Evolutionary conservation across 2,888 invertebrate genomes (phyloP).

Genomic region (Papilio demoleus): DNA sequence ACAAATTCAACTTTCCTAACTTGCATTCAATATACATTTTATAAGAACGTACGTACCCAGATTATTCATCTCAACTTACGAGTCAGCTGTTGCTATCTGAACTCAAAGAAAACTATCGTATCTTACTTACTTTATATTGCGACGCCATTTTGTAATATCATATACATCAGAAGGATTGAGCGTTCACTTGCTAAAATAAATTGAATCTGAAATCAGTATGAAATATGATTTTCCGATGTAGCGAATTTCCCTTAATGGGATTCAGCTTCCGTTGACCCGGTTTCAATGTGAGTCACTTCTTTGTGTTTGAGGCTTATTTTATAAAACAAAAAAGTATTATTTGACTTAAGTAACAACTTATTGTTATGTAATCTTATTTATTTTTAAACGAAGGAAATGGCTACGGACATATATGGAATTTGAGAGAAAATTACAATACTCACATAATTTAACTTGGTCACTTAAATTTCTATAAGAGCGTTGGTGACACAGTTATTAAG

Average conservation of each 20-base stretch:
- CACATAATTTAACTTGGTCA: too few relatives aligned
- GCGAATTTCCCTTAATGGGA: constrained; percentile 35
- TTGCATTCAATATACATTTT: too few relatives aligned
- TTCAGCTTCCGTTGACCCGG: constrained; percentile 31
- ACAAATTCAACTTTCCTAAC: too few relatives aligned
- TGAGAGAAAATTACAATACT: too few relatives aligned
- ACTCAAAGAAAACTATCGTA: too few relatives aligned
- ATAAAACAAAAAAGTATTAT: constrained; percentile 3
- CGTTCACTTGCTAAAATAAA: constrained; percentile 27
- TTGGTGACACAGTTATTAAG: too few relatives aligned
- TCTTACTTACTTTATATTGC: background rate
- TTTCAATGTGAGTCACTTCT: constrained; percentile 18
- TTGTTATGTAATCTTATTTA: background rate
- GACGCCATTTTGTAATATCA: constrained; percentile 4
- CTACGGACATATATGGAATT: background rate
- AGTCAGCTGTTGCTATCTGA: too few relatives aligned
- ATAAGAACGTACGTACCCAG: too few relatives aligned
- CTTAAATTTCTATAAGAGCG: too few relatives aligned
- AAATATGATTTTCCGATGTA: constrained; percentile 35
- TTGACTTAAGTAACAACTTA: background rate
- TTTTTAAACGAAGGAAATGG: too few relatives aligned
- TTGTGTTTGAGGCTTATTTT: constrained; percentile 11
- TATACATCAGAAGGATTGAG: constrained; percentile 8
- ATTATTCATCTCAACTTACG: too few relatives aligned
- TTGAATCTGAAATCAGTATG: constrained; percentile 29